A percentile compares a stretch with the other conserved stretches of the same genome.
These are phyloP conservation scores for Meta bourneti DNA, from an alignment of 2,888 invertebrate genomes.

Conservation along the genomic window DNA sequence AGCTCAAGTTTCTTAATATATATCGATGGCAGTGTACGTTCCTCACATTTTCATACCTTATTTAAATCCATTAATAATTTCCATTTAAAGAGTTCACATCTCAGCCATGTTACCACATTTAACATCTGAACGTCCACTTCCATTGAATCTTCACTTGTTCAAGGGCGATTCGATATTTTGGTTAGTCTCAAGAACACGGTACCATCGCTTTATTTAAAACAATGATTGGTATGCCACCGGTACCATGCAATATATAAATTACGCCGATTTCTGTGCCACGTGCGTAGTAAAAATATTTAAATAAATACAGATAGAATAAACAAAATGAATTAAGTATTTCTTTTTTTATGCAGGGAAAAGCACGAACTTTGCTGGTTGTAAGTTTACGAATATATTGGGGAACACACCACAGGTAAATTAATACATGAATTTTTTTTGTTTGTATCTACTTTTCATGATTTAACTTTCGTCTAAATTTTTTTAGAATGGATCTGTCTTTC, in stretches of 20 bases:
- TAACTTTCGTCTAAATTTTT: neutral
- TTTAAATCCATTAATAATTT: too few relatives aligned
- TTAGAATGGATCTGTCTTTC: constrained; percentile 44
- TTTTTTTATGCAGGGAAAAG: constrained; percentile 35
- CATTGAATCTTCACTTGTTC: too few relatives aligned
- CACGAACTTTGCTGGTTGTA: constrained; percentile 13
- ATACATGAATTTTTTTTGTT: neutral
- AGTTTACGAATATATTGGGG: constrained; percentile 49
- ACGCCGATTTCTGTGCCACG: neutral
- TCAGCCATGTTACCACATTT: too few relatives aligned
- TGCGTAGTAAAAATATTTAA: neutral
- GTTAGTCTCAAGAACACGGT: too few relatives aligned
- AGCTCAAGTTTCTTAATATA: neutral
- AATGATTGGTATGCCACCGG: too few relatives aligned
- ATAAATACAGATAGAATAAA: neutral
- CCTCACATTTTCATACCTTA: too few relatives aligned
- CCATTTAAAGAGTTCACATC: too few relatives aligned
- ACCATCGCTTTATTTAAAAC: too few relatives aligned
- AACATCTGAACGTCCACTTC: too few relatives aligned
- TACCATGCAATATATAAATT: too few relatives aligned
- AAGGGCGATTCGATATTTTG: too few relatives aligned
- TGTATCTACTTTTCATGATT: neutral
- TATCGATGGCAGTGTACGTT: too few relatives aligned
- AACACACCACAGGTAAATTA: constrained; percentile 35
- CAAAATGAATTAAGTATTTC: neutral